Evolutionary conservation across 1,140 invertebrate genomes (phyloP).

Genomic region (Heliconius nattereri): DNA sequence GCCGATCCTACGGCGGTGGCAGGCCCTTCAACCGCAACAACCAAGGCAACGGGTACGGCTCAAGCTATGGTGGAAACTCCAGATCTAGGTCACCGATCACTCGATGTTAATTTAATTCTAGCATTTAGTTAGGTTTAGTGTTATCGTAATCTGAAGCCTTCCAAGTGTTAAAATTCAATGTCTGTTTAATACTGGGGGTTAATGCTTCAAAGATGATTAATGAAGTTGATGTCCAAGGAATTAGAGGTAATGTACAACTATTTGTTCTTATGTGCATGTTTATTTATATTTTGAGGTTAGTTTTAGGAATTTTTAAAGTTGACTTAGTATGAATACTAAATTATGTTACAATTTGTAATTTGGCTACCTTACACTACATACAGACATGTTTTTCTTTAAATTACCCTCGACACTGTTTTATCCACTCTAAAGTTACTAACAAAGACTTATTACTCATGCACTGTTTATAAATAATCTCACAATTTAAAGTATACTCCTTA

Average conservation of each 20-base stretch:
- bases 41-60: constrained; percentile 79
- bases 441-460: background rate
- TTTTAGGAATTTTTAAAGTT: background rate
- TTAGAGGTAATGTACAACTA: constrained; percentile 63
- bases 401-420: background rate
- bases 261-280: background rate
- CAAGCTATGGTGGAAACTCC: constrained; percentile 74
- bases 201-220: constrained; percentile 69
- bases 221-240: constrained; percentile 65
- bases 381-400: background rate
- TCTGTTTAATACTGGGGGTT: constrained; percentile 72
- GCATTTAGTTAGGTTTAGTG: constrained; percentile 78
- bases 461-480: background rate
- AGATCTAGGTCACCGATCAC: constrained; percentile 77
- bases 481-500: background rate
- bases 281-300: constrained; percentile 4
- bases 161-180: constrained; percentile 77
- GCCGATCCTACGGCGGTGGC: constrained; percentile 45
- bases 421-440: background rate
- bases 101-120: constrained; percentile 77
- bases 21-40: constrained; percentile 63
- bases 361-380: background rate
- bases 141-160: constrained; percentile 80
- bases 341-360: background rate
- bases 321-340: background rate